These are phyloP conservation scores for Rhynchomys soricoides DNA, from an alignment of 2,113 vertebrate genomes.

Conservation along the genomic window DNA sequence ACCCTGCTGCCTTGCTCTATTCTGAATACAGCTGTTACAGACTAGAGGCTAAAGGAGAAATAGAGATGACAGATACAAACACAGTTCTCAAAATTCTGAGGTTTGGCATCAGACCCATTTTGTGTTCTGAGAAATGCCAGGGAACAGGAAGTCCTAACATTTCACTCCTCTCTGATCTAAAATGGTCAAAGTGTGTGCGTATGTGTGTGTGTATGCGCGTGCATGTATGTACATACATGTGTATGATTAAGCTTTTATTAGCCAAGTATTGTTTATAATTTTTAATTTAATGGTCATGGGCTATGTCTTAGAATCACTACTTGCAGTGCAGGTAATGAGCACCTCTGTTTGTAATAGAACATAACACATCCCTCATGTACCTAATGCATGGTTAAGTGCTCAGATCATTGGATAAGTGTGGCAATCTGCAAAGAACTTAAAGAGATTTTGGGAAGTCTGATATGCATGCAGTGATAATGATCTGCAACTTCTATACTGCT, in stretches of 20 bases:
- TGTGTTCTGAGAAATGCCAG: neutral
- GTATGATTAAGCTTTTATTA: constrained; percentile 34
- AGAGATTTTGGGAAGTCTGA: constrained; percentile 29
- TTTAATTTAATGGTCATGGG: constrained; percentile 16
- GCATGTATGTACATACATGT: neutral
- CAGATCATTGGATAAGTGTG: neutral
- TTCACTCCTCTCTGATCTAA: fast-evolving
- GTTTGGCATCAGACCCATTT: neutral
- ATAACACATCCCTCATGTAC: neutral
- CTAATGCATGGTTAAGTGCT: neutral
- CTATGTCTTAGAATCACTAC: neutral
- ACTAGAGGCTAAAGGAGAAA: neutral
- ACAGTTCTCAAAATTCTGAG: neutral
- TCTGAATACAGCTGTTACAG: neutral
- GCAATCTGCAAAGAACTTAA: neutral
- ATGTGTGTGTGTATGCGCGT: neutral
- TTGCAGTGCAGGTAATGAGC: neutral
- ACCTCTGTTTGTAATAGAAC: neutral
- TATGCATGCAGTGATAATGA: neutral
- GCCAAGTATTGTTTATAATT: neutral
- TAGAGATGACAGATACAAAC: neutral
- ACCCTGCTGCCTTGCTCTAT: neutral
- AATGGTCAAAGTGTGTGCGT: neutral
- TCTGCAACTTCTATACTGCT: neutral
- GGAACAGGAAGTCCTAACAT: neutral